phyloP scores from a whole-genome alignment of 2,113 vertebrate genomes.

The Chaenocephalus aceratus region DNA sequence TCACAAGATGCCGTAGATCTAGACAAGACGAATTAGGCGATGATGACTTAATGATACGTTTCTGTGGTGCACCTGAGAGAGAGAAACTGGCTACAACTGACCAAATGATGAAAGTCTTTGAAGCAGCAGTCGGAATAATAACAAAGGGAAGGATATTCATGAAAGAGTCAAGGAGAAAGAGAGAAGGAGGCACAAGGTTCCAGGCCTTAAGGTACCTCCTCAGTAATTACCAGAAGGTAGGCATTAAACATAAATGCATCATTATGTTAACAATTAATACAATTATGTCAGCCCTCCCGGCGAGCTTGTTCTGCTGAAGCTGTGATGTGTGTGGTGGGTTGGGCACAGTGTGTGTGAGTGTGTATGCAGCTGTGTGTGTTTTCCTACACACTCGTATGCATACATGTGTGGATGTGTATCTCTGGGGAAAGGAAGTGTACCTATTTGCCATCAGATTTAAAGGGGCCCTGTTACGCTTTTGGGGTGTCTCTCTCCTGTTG shows the following conservation, averaged over 20 bases:
- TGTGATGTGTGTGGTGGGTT: slow-evolving; percentile 13
- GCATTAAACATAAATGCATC: slow-evolving; percentile 84
- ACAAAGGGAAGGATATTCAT: slow-evolving; percentile 72
- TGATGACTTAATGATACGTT: slow-evolving; percentile 72
- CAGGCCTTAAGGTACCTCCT: slow-evolving; percentile 72
- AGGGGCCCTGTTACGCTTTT: no score
- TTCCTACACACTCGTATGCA: slow-evolving; percentile 1
- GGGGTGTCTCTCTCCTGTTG: no score
- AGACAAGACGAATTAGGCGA: slow-evolving; percentile 59
- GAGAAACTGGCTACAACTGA: slow-evolving; percentile 53
- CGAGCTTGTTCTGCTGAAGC: slow-evolving; percentile 41
- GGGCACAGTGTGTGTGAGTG: slow-evolving; percentile 24
- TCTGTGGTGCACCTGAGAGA: background rate
- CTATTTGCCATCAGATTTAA: slow-evolving; percentile 30
- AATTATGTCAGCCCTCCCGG: slow-evolving; percentile 78
- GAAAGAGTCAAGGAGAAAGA: slow-evolving; percentile 41
- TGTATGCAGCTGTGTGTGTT: slow-evolving; percentile 15
- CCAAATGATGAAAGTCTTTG: slow-evolving; percentile 68
- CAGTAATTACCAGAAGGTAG: slow-evolving; percentile 82
- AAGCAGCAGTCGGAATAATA: slow-evolving; percentile 59
- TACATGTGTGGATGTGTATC: slow-evolving; percentile 2
- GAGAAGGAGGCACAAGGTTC: slow-evolving; percentile 37
- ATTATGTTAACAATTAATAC: slow-evolving; percentile 87
- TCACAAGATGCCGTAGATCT: slow-evolving; percentile 32
- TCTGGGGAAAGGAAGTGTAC: background rate